Evolutionary conservation across 2,888 invertebrate species (phyloP).

Genomic region (Hipparchia sbordonii): DNA sequence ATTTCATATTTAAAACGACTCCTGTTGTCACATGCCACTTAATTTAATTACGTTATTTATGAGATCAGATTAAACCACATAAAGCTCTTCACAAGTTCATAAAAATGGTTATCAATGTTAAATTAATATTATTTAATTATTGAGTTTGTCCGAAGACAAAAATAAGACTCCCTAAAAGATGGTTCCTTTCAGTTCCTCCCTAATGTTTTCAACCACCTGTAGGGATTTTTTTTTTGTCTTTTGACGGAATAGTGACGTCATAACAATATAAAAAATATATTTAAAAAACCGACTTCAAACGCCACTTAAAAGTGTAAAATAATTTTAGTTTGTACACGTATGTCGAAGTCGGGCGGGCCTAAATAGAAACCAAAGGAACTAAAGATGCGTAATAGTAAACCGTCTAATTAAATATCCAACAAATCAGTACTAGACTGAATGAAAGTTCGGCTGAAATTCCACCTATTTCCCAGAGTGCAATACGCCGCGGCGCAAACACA

Average conservation of each 20-base stretch:
- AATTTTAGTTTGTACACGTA: no score
- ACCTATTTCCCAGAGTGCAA: conserved; percentile 13
- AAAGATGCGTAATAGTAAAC: no score
- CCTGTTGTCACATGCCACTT: conserved; percentile 68
- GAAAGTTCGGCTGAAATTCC: conserved; percentile 1
- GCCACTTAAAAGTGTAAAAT: no score
- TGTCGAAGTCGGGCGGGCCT: no score
- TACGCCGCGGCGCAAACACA: conserved; percentile 16
- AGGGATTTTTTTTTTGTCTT: neutral
- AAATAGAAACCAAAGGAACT: no score
- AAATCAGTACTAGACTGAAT: neutral
- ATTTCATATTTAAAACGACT: conserved; percentile 77
- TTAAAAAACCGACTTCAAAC: no score
- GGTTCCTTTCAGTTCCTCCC: no score
- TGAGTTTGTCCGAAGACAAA: neutral
- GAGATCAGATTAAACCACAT: conserved; percentile 42
- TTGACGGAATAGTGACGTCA: no score
- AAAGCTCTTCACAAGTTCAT: conserved; percentile 32
- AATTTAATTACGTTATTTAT: conserved; percentile 68
- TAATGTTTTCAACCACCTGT: no score
- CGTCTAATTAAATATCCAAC: neutral
- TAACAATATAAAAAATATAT: no score
- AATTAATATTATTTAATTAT: conserved; percentile 20
- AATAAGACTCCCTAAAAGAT: no score
- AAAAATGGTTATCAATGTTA: conserved; percentile 30